phyloP scores from a whole-genome alignment of 2,113 vertebrate genomes.

The Lates calcarifer region DNA sequence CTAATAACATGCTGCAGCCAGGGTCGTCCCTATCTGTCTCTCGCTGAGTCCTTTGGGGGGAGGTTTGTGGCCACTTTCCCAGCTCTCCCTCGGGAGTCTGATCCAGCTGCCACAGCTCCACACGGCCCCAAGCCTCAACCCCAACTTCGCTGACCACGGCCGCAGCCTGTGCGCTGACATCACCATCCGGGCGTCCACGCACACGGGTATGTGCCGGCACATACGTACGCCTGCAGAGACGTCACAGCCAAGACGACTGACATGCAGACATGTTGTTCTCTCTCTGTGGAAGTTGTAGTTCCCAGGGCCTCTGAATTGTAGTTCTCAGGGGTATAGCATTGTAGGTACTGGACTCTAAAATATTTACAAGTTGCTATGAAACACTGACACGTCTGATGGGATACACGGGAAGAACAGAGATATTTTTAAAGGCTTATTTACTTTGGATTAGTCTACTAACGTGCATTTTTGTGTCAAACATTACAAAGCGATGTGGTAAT shows the following conservation, averaged over 20 bases:
- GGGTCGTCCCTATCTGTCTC: slow-evolving; percentile 34
- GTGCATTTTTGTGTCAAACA: neutral
- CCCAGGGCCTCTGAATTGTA: slow-evolving; percentile 59
- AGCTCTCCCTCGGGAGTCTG: slow-evolving; percentile 69
- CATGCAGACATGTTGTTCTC: slow-evolving; percentile 19
- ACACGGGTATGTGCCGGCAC: slow-evolving; percentile 41
- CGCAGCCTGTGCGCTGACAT: slow-evolving; percentile 67
- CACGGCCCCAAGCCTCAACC: slow-evolving; percentile 52
- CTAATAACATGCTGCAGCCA: slow-evolving; percentile 58
- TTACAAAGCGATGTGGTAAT: neutral
- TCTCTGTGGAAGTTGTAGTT: slow-evolving; percentile 52
- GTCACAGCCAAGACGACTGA: slow-evolving; percentile 46
- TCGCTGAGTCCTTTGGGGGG: slow-evolving; percentile 40
- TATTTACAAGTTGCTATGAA: slow-evolving; percentile 40
- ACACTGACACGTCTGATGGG: slow-evolving; percentile 14
- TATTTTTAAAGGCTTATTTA: neutral
- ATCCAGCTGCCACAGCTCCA: slow-evolving; percentile 70
- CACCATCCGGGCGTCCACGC: slow-evolving; percentile 54
- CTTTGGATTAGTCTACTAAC: neutral
- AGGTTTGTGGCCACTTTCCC: slow-evolving; percentile 75
- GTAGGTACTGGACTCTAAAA: slow-evolving; percentile 12
- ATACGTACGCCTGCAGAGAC: slow-evolving; percentile 50
- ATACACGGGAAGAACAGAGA: slow-evolving; percentile 17
- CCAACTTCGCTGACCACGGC: slow-evolving; percentile 41
- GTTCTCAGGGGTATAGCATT: slow-evolving; percentile 32